A percentile compares a stretch with the other conserved stretches of the same genome.
Evolutionary conservation across 2,113 vertebrate genomes (phyloP).

Genomic region (Mellivora capensis): DNA sequence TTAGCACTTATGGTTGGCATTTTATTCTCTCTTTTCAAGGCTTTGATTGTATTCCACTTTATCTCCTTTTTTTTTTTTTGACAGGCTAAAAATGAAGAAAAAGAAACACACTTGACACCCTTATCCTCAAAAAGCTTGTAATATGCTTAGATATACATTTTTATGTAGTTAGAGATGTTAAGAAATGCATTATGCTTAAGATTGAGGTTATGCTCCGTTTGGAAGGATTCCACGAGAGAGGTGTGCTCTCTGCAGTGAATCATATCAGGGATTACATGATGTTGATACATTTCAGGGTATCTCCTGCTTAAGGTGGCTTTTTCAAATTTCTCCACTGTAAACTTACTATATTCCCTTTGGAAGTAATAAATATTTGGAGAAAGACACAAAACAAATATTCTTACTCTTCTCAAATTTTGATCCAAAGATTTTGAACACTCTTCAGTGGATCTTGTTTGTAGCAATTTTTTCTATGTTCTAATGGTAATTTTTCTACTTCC

Average conservation of each 20-base stretch:
- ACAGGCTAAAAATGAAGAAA: background rate
- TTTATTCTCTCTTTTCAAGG: background rate
- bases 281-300: background rate
- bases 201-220: background rate
- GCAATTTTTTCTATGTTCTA: background rate
- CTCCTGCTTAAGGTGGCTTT: background rate
- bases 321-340: background rate
- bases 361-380: background rate
- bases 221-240: background rate
- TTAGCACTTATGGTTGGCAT: background rate
- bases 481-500: background rate
- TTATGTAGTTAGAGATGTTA: background rate
- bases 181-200: background rate
- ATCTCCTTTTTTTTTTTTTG: conserved; percentile 7
- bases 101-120: background rate
- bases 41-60: background rate
- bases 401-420: background rate
- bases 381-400: background rate
- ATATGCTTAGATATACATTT: background rate
- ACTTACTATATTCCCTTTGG: background rate
- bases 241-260: background rate
- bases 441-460: background rate
- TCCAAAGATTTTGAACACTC: background rate
- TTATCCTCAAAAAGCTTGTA: conserved; percentile 10
- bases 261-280: background rate